A percentile compares a stretch with the other conserved stretches of the same genome.
Evolutionary conservation across 2,797 vertebrate species (phyloP).

Genomic region (Myotis vivesi): DNA sequence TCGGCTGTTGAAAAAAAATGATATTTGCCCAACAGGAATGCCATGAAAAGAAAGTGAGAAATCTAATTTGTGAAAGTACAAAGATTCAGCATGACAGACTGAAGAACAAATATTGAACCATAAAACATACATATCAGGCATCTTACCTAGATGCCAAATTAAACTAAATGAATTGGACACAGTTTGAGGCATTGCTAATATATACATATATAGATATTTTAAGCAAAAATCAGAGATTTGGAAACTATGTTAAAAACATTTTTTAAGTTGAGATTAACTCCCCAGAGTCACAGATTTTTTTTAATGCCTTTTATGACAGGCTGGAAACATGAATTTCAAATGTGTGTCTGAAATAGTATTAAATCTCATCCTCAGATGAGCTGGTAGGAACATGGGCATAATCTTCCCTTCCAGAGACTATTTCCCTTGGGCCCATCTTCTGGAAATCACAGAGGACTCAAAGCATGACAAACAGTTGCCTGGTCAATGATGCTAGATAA

Average conservation of each 20-base stretch:
- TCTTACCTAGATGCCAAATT: slow-evolving; percentile 61
- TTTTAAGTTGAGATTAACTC: not conserved
- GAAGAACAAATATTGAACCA: slow-evolving; percentile 55
- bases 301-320: slow-evolving; percentile 22
- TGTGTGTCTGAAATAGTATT: slow-evolving; percentile 52
- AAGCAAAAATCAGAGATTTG: slow-evolving; percentile 34
- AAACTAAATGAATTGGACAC: slow-evolving; percentile 42
- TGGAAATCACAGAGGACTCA: slow-evolving; percentile 45
- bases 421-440: slow-evolving; percentile 61
- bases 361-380: slow-evolving; percentile 57
- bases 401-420: slow-evolving; percentile 51
- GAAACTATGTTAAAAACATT: not conserved
- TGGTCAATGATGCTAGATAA: slow-evolving; percentile 55
- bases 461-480: slow-evolving; percentile 56
- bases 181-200: slow-evolving; percentile 17
- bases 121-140: not conserved
- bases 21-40: slow-evolving; percentile 64
- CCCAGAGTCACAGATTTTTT: slow-evolving; percentile 36
- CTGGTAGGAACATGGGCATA: slow-evolving; percentile 8
- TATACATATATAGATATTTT: not conserved
- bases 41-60: slow-evolving; percentile 63
- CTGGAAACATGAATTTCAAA: slow-evolving; percentile 61
- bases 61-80: slow-evolving; percentile 61
- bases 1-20: slow-evolving; percentile 66
- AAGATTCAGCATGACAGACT: slow-evolving; percentile 62